A percentile compares a stretch with the other conserved stretches of the same genome.
phyloP scores from a whole-genome alignment of 2,797 vertebrate genomes.

The Heterohyrax brucei region DNA sequence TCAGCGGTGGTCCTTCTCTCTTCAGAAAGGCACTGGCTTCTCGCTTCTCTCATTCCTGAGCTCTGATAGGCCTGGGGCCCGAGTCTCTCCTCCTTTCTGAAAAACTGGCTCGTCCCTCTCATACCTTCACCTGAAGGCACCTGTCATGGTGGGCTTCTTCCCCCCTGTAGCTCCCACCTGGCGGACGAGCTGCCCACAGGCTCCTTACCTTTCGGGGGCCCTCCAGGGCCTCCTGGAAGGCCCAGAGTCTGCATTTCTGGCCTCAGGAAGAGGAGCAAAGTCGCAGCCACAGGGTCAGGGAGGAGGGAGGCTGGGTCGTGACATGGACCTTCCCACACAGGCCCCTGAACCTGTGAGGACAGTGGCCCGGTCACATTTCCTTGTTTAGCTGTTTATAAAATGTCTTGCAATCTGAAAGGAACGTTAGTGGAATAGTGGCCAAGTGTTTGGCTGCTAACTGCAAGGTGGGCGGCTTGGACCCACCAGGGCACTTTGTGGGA shows the following conservation, averaged over 20 bases:
- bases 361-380: not conserved
- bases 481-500: no score
- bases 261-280: not conserved
- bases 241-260: not conserved
- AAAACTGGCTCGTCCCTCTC: not conserved
- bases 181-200: not conserved
- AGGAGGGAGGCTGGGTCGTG: not conserved
- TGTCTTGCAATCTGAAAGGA: no score
- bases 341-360: not conserved
- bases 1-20: not conserved
- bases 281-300: no score
- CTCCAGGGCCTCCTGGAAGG: not conserved
- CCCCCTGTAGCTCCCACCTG: not conserved
- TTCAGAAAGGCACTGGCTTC: fast-evolving
- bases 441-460: no score
- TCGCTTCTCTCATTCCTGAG: not conserved
- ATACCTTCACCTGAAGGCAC: not conserved
- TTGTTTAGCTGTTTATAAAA: not conserved
- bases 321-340: not conserved
- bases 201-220: no score
- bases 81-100: not conserved
- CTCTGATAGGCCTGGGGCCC: fast-evolving
- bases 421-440: no score
- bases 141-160: not conserved
- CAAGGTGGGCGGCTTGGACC: no score